Base-by-base conservation (phyloP, 2,797 vertebrate genomes). In the Pseudochromis fuscus region DNA sequence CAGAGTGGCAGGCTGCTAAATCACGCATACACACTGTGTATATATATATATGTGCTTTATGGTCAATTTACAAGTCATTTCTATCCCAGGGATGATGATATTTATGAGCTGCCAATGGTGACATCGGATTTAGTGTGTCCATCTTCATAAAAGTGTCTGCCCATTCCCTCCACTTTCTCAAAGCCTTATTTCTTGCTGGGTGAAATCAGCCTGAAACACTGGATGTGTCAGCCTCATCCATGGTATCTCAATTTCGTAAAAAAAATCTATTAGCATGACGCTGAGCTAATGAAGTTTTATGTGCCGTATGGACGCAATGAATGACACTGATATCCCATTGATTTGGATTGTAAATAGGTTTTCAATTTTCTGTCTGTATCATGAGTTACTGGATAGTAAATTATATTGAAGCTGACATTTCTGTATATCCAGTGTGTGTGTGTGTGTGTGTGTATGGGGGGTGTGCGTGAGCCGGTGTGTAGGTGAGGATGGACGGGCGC, bases 391-490 rank as follows among this genome's bases (percentile, higher is more conserved):
- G 74, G 75, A 84, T 68, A 62, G 82, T 88, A 84, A 86, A 91
- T 88, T 80, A 79, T 84, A 91, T 92, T 81, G 83, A 88, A 87
- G 68, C 69, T 89, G 91, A 91, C 91, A 85, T 88, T 83, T 85
- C 59, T 81, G 60, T 77, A 67, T 65, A 72, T 81, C 16, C 51
- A 31, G 37, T 52, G 70, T 57, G 65, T 35, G 52, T 52, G 55
- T 62, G 49, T 59, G 25, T 21, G 33, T 52, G 48, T 42, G 40
- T 52, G 59, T 60, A n/a, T n/a, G n/a, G n/a, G n/a, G 68, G 49
- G 38, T 65, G 53, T 42, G 46, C 13, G 18, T 23, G 55, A 27
- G 63, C 19, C 31, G 12, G 65, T 27, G 76, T 28, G 38, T 67
- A 70, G 11, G 67, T 50, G 68, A 49, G 67, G 75, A 77, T 48